Percentiles rank a stretch among this genome's conserved stretches.
Conservation (phyloP, 2,797 vertebrate species). For the Phrynocephalus forsythii region DNA sequence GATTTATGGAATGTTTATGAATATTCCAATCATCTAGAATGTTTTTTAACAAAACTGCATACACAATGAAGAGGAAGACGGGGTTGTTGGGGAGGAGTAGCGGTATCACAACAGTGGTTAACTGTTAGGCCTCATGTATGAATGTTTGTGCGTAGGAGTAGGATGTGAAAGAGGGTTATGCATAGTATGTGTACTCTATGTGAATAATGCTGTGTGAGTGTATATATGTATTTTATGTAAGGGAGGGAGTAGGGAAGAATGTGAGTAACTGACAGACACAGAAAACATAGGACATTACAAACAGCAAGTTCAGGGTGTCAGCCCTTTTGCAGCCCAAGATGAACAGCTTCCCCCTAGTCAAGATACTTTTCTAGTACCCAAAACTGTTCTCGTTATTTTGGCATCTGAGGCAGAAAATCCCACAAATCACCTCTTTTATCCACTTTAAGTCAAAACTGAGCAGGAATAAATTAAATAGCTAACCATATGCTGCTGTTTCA, state of each 20-base stretch:
- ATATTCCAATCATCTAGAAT: constrained; percentile 8
- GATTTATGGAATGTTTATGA: constrained; percentile 26
- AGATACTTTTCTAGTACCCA: neutral
- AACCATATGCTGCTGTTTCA: neutral
- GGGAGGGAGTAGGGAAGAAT: neutral
- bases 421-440: neutral
- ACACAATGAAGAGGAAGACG: neutral
- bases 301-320: neutral
- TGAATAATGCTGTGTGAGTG: neutral
- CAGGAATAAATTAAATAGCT: neutral
- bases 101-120: constrained; percentile 21
- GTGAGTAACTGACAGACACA: constrained; percentile 7
- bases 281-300: neutral
- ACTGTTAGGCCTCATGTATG: constrained; percentile 12
- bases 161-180: constrained; percentile 4
- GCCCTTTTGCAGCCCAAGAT: neutral
- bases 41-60: neutral
- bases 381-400: neutral
- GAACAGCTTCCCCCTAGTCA: neutral
- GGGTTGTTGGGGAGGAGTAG: neutral
- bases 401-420: neutral
- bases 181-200: neutral
- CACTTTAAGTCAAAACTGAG: neutral
- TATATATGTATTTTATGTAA: too few relatives aligned
- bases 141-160: constrained; percentile 10